Base-by-base conservation (phyloP, 2,797 vertebrate genomes). In the Cynodonichthys magdalenae region DNA sequence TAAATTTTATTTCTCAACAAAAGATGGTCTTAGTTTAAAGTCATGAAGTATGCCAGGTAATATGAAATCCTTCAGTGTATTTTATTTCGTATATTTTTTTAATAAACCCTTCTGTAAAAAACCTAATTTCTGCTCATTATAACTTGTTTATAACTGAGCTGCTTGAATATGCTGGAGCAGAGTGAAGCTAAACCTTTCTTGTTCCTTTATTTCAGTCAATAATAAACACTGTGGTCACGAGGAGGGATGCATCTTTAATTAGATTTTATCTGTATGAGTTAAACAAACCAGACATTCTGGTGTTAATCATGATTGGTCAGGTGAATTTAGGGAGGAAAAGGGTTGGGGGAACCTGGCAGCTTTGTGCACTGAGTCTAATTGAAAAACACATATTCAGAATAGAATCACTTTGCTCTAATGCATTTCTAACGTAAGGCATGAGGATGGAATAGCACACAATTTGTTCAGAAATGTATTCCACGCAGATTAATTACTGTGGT, bases 241-340 rank as follows among this genome's bases (percentile, higher is more conserved):
- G 59, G 51, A 68, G 53, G 14, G 8, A 55, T 41, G 51, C 46
- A 55, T 39, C 53, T 62, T 63, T 77, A 54, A 77, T 74, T 48
- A 66, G 24, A 34, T 18, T 17, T n/a, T 46, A 27, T 34, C 44
- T 65, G n/a, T 44, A 20, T 11, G 18, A 53, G 12, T 19, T 59
- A 53, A 69, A 18, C 18, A 52, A 68, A 41, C 5, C n/a, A 14
- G 31, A 47, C 47, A 46, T 34, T 29, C 55, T 8, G 15, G 7
- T 49, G 18, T 10, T 28, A 36, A 42, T 42, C 14, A 3, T 44
- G 31, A 54, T n/a, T 24, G 10, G 6, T 53, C 9, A 64, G 39
- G 27, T 46, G 41, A 59, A 59, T 12, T 50, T 6, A 39, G 10
- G 15, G 34, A 24, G 15, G 19, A 27, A 15, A 58, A 58, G 41